Base-by-base conservation (phyloP, 2,888 invertebrate genomes). In the Aradus depressus region DNA sequence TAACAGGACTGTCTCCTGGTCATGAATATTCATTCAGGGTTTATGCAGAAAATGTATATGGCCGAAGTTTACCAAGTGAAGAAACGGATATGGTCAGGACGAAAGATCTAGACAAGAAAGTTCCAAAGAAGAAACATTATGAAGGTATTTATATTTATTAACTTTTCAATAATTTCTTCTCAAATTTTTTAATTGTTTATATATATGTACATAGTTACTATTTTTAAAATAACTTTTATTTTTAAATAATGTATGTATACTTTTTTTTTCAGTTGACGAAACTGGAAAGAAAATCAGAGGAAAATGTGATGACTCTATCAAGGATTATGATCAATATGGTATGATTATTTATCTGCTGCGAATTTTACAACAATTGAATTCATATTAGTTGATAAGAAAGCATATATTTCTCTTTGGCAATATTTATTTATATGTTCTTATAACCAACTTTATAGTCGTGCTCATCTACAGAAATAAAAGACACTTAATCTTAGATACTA, bases 1-100 rank as follows among this genome's bases (percentile, higher is more conserved):
- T 95, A n/a, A 82, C 82, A 3, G 84, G 84, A n/a, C 70, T 96
- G 25, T 83, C 86, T 42, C 81, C 91, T 0, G 90, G 88, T 61
- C 91, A 93, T 62, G 87, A 92, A 67, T 99, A 98, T 70, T 91
- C 97, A 68, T 98, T 99, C 79, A 76, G 98, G 57, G 82, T 97
- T 5, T 89, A 85, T 66, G 98, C 98, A 1, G 97, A 97, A 71
- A 99, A 99, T 68, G 88, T 97, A 57, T 97, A 98, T 68, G 98
- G 99, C 3, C 76, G 92, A 41, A 95, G 95, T 16, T 92, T 95
- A 62, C 84, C 97, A 1, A 96, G 96, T 60, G 93, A 93, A 52
- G 77, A 87, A 0, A 90, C 92, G 45, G 77, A 80, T 3, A 69
- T 91, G 35, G 76, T 91, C 5, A 81, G 81, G 55, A 93, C 89